A percentile compares a stretch with the other conserved stretches of the same genome.
These are phyloP conservation scores for Gallinago undulata DNA, from an alignment of 2,113 vertebrate genomes.

Conservation along the genomic window DNA sequence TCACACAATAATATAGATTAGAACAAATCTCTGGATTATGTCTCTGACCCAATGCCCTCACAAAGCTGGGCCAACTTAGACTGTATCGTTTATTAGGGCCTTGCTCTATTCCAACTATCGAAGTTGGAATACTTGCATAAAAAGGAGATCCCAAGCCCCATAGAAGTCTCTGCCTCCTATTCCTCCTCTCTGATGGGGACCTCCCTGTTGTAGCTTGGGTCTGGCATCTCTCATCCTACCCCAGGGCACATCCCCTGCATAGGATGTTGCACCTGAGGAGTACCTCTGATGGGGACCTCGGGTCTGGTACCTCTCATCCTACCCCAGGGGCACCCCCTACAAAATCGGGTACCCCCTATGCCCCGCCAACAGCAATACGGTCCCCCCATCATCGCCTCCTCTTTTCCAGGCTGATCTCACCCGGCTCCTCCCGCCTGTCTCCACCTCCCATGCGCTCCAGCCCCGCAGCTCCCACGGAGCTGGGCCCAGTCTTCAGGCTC, in stretches of 20 bases:
- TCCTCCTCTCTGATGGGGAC: neutral
- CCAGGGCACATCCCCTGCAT: neutral
- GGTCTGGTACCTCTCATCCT: neutral
- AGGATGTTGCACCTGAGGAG: too few species aligned
- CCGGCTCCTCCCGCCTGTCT: neutral
- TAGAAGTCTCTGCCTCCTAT: fast-evolving
- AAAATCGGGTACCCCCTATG: too few species aligned
- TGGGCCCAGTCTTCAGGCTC: neutral
- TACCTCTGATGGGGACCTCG: neutral
- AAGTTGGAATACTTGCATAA: fast-evolving
- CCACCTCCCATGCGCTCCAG: neutral
- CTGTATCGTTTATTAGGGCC: fast-evolving
- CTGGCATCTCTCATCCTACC: neutral
- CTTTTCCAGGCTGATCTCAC: neutral
- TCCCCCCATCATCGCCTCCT: neutral
- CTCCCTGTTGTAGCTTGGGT: fast-evolving
- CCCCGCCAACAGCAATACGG: neutral
- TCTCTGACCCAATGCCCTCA: neutral
- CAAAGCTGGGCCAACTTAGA: neutral
- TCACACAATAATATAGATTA: fast-evolving
- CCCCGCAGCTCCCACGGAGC: too few species aligned
- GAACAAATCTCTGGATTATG: neutral
- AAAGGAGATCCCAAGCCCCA: neutral
- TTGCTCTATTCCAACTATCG: too few species aligned
- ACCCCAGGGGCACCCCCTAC: fast-evolving